Evolutionary conservation across 2,888 invertebrate species (phyloP).

Genomic region (Drosophila picticornis): DNA sequence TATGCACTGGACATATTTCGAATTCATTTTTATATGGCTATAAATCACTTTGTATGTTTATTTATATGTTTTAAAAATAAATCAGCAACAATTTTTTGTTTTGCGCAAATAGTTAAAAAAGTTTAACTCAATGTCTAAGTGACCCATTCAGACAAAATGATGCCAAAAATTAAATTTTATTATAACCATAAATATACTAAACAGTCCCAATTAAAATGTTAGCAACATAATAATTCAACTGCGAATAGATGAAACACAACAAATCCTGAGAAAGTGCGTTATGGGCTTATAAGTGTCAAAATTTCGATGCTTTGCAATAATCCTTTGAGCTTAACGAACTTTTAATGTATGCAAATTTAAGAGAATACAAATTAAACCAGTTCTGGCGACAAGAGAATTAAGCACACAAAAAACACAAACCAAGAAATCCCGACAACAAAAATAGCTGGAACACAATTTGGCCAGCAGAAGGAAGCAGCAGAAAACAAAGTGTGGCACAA

Average conservation of each 20-base stretch:
- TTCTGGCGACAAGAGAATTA: constrained; percentile 4
- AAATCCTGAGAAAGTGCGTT: neutral
- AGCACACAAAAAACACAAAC: neutral
- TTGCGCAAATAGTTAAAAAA: neutral
- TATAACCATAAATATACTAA: neutral
- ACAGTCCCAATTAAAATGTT: neutral
- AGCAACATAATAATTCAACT: neutral
- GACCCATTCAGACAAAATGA: neutral
- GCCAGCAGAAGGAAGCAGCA: constrained; percentile 1
- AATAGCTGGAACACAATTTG: constrained; percentile 3
- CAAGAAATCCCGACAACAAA: neutral
- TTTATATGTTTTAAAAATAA: neutral
- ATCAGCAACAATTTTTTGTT: neutral
- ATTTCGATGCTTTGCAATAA: neutral
- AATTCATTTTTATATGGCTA: neutral
- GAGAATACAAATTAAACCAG: constrained; percentile 9
- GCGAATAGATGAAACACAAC: neutral
- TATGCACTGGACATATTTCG: neutral
- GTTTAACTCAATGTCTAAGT: neutral
- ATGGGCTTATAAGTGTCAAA: neutral
- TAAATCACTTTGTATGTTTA: neutral
- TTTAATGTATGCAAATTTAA: constrained; percentile 12
- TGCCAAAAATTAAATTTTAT: neutral
- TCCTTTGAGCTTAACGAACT: constrained; percentile 9
- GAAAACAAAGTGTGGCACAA: neutral